Evolutionary conservation across 1,140 invertebrate species (phyloP), one percentile per base, ranked within the genome.

Genomic region (Lethocerus indicus): DNA sequence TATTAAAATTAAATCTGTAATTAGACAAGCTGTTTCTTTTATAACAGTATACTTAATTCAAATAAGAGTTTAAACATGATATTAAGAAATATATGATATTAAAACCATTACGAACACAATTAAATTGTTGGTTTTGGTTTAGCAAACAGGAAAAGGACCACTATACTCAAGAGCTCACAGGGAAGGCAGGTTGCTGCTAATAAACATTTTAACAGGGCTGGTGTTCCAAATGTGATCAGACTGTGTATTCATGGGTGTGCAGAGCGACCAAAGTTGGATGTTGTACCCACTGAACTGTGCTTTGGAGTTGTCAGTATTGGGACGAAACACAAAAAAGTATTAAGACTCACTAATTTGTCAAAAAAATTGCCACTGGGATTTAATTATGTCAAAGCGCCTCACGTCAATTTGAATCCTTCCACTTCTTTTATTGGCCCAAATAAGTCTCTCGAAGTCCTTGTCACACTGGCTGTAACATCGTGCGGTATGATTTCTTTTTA

Each of bases 361-460:
- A 14, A 21, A 14, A 27, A n/a, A 6, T 39, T 50, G 7, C 26
- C 39, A 23, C 28, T 50, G 20, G 49, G 49, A 24, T 50, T 42
- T 26, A 16, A 24, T 16, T 50, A 43, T 29, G 16, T 28, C n/a
- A 50, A 50, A 40, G 25, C 16, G 12, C 13, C 27, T 7, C 25
- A 21, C 9, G 20, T 50, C 24, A 16, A 39, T 9, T 39, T 50
- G 2, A 12, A 28, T 7, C 37, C 39, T 3, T n/a, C 18, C 7
- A 24, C 21, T 21, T 21, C 28, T 2, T 50, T 43, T 32, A 26
- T 50, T 13, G 20, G 43, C 21, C 40, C 39, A 1, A 50, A 50
- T n/a, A 42, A 50, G 26, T 50, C 49, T 2, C 13, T 50, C 5
- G 49, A 50, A 27, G 26, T 50, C 1, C n/a, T 7, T 3, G 49